Evolutionary conservation across 2,113 vertebrate genomes (phyloP).

Genomic region (Morphnarchus princeps): DNA sequence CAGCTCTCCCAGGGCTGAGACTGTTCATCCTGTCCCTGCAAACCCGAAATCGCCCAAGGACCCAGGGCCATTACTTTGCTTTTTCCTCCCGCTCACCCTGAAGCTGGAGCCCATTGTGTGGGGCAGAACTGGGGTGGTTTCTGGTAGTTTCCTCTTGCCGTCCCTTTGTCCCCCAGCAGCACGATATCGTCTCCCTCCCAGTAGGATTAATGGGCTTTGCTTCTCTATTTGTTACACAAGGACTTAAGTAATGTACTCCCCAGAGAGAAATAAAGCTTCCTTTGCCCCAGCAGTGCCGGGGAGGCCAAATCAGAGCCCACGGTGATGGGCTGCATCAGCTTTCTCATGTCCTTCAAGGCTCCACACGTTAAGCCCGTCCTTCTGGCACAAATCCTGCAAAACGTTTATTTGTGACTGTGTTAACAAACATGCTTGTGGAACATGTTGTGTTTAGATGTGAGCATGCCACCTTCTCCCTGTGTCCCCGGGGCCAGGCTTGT

Average conservation of each 20-base stretch:
- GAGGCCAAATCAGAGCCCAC: neutral
- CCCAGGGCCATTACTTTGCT: neutral
- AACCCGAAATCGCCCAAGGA: neutral
- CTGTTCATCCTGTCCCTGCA: neutral
- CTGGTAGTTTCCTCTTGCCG: neutral
- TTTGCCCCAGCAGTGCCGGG: neutral
- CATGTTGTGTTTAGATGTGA: neutral
- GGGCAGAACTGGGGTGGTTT: neutral
- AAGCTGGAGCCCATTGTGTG: rapidly evolving
- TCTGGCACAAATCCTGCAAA: neutral
- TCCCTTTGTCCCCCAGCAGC: neutral
- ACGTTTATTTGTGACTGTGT: neutral
- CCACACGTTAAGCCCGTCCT: neutral
- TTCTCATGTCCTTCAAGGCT: neutral
- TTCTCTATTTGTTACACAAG: neutral
- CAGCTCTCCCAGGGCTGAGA: neutral
- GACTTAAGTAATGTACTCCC: neutral
- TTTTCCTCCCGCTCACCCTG: neutral
- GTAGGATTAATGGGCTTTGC: neutral
- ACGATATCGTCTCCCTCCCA: neutral
- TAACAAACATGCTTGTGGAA: constrained; percentile 2
- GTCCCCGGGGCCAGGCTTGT: neutral
- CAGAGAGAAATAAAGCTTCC: neutral
- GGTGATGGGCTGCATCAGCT: neutral
- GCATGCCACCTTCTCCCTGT: neutral